These are phyloP conservation scores for Hydra vulgaris DNA, from an alignment of 30 jellyfish, hydroid and myxozoan species.

Conservation along the genomic window DNA sequence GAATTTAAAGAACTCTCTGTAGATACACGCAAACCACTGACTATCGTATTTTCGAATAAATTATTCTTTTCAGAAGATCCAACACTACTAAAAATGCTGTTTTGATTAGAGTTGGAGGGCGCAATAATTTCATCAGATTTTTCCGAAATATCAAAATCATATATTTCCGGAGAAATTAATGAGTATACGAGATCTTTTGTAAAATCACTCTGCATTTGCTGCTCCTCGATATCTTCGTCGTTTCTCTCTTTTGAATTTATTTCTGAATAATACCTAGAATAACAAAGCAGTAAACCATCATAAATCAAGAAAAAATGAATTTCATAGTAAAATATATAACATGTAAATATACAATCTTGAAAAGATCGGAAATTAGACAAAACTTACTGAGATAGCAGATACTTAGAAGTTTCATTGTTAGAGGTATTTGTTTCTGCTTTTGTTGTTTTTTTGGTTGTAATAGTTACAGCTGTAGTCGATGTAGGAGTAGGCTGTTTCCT, in stretches of 20 bases:
- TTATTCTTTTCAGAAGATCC: not conserved
- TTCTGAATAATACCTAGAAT: constrained; percentile 51
- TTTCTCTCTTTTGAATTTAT: constrained; percentile 31
- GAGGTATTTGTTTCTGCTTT: not conserved
- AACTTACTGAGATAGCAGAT: constrained; percentile 18
- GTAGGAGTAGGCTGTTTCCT: constrained; percentile 61
- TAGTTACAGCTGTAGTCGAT: constrained; percentile 28
- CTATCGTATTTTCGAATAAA: not conserved
- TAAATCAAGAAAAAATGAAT: too few species aligned
- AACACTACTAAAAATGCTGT: not conserved
- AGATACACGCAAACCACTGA: not conserved
- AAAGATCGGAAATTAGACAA: not conserved
- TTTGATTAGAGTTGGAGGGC: not conserved
- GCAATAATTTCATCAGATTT: not conserved
- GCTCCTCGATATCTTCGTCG: constrained; percentile 36
- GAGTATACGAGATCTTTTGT: constrained; percentile 68
- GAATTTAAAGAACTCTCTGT: not conserved
- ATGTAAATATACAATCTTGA: too few species aligned
- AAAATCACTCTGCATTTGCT: constrained; percentile 41
- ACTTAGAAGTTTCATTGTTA: constrained; percentile 16
- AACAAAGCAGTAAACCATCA: not conserved
- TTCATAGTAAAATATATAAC: too few species aligned
- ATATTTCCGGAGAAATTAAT: constrained; percentile 58
- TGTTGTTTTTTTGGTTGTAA: constrained; percentile 30
- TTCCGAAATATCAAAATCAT: not conserved